A percentile compares a stretch with the other conserved stretches of the same genome.
These are phyloP conservation scores for Istiophorus platypterus DNA, from an alignment of 2,113 vertebrate genomes.

Conservation along the genomic window DNA sequence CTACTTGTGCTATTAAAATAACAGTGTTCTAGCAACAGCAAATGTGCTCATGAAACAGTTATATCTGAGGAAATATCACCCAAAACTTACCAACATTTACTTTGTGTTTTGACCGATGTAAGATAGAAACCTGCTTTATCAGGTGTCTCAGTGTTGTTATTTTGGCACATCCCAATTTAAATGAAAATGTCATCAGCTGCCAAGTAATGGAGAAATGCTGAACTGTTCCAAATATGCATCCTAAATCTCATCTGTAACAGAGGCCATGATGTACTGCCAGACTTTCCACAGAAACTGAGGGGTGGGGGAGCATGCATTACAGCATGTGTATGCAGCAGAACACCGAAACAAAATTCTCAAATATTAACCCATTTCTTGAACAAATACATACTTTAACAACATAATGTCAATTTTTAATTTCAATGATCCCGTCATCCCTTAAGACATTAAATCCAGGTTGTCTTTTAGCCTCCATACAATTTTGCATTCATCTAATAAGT, in stretches of 20 bases:
- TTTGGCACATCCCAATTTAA: background rate
- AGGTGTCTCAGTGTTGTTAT: conserved; percentile 21
- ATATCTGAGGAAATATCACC: no score
- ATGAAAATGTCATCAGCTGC: conserved; percentile 14
- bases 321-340: background rate
- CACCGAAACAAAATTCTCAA: background rate
- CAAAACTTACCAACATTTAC: background rate
- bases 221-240: conserved; percentile 15
- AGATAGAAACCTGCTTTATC: conserved; percentile 5
- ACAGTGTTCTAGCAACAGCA: conserved; percentile 3
- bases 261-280: conserved; percentile 40
- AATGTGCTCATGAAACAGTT: conserved; percentile 1
- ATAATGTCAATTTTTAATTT: background rate
- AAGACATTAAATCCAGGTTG: background rate
- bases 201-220: conserved; percentile 12
- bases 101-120: background rate
- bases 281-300: background rate
- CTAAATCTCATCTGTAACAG: conserved; percentile 32
- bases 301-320: background rate
- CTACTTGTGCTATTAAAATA: background rate
- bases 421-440: background rate
- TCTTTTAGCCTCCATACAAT: background rate
- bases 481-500: background rate
- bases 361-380: conserved; percentile 8
- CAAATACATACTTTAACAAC: background rate